Conservation (phyloP, 2,888 invertebrate genomes). For the Chrysopilus asiliformis region DNA sequence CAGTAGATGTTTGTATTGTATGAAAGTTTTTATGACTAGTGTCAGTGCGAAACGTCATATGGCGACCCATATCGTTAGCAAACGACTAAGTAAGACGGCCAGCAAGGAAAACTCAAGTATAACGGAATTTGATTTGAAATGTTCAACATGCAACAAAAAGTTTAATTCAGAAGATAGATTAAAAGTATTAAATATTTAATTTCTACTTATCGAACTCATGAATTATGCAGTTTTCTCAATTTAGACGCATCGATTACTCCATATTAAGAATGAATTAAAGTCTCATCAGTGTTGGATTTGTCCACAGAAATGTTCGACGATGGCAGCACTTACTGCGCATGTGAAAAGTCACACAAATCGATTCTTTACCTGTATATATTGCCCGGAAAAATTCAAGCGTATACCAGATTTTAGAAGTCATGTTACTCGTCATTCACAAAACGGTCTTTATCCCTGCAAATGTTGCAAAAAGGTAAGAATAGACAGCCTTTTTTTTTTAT, state of each 20-base stretch:
- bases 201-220: slow-evolving; percentile 1
- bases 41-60: slow-evolving; percentile 17
- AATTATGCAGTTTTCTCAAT: slow-evolving; percentile 15
- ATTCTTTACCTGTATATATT: slow-evolving; percentile 48
- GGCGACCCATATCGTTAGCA: slow-evolving; percentile 12
- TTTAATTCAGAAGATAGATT: slow-evolving; percentile 49
- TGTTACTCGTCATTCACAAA: slow-evolving; percentile 47
- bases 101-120: slow-evolving; percentile 20
- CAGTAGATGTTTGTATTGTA: slow-evolving; percentile 16
- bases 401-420: slow-evolving; percentile 51
- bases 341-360: slow-evolving; percentile 46
- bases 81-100: slow-evolving; percentile 2
- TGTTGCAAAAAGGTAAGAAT: slow-evolving; percentile 50
- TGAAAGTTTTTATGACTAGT: slow-evolving; percentile 19
- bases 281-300: slow-evolving; percentile 53
- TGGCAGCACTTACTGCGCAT: slow-evolving; percentile 58
- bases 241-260: slow-evolving; percentile 50
- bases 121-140: slow-evolving; percentile 46
- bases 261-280: slow-evolving; percentile 53
- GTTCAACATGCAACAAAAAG: slow-evolving; percentile 49
- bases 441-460: slow-evolving; percentile 54
- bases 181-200: slow-evolving; percentile 26
- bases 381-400: slow-evolving; percentile 52
- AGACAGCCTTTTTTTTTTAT: too few relatives aligned
- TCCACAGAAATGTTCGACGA: slow-evolving; percentile 53